Base-by-base conservation (phyloP, 2,888 invertebrate genomes). In the Andricus curvator region DNA sequence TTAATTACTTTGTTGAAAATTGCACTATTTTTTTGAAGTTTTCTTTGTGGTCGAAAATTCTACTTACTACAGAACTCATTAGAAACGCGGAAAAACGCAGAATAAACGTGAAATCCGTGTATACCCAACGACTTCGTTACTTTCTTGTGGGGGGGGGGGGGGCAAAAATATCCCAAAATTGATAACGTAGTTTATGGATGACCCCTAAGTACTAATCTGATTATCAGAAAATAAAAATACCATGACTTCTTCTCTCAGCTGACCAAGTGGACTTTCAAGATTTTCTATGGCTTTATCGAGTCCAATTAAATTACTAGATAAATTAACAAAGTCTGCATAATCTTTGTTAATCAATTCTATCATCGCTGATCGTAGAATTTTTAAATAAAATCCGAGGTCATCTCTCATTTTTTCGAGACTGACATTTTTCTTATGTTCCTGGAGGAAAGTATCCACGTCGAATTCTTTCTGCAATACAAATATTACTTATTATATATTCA, bases 341-440 rank as follows among this genome's bases (percentile, higher is more conserved):
- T 99, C 99, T 91, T 98, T 97, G 93, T 99, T 99, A 86, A 99
- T 98, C 11, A 99, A 95, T 92, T 99, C 99, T 85, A 99, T 97
- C 97, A 99, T 98, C 20, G 98, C 97, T 81, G 97, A 95, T 86
- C 98, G 95, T 1, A 99, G 94, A n/a, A 97, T 96, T 93, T 98
- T 97, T 70, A 99, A 94, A 93, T 99, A 99, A 29, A 97, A 94
- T 6, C 97, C 97, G 85, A 99, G 94, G 92, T 99, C 98, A 93
- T 97, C 97, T 78, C 98, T 95, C 93, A 99, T 95, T 17, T 95
- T 95, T 92, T 99, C 98, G 89, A 98, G 93, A 22, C 96, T 95
- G 0, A 95, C 95, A 82, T 94, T 94, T 91, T 95, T 95, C 85
- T 96, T 95, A 88, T 96, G 96, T 86, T 96, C 96, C 86, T 96